Evolutionary conservation across 1,140 invertebrate genomes (phyloP).

Genomic region (Cataglyphis hispanica): DNA sequence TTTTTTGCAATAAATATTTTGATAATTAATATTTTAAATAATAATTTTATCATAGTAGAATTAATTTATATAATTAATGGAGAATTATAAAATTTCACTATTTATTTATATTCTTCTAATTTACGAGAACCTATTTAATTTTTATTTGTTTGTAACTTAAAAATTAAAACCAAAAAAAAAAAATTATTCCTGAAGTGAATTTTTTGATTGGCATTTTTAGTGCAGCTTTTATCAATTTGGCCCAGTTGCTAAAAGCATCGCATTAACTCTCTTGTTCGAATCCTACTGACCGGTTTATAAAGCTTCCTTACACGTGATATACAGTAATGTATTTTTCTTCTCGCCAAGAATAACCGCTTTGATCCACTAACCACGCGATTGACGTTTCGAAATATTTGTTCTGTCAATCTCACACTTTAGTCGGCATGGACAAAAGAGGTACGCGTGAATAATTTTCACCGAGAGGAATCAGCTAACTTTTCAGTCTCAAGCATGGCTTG

Average conservation of each 20-base stretch:
- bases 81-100: not conserved
- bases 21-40: not conserved
- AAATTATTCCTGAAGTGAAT: not conserved
- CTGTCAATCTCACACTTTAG: conserved; percentile 66
- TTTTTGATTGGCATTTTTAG: conserved; percentile 9
- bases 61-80: not conserved
- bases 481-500: not conserved
- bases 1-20: not conserved
- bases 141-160: not conserved
- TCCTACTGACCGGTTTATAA: conserved; percentile 61
- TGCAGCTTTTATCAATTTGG: not conserved
- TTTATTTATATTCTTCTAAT: not conserved
- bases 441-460: conserved; percentile 24
- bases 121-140: not conserved
- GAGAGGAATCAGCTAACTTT: not conserved
- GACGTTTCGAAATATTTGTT: conserved; percentile 60
- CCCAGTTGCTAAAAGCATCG: conserved; percentile 52
- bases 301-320: conserved; percentile 60
- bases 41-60: conserved; percentile 5
- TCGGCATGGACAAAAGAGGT: conserved; percentile 76
- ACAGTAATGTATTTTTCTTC: conserved; percentile 71
- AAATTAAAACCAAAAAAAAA: not conserved
- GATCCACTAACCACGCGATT: conserved; percentile 67
- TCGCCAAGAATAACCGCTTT: conserved; percentile 69
- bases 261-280: conserved; percentile 44